Evolutionary conservation across 2,888 invertebrate genomes (phyloP), one percentile per base, ranked within the genome.

Genomic region (Meteorus cinctellus): DNA sequence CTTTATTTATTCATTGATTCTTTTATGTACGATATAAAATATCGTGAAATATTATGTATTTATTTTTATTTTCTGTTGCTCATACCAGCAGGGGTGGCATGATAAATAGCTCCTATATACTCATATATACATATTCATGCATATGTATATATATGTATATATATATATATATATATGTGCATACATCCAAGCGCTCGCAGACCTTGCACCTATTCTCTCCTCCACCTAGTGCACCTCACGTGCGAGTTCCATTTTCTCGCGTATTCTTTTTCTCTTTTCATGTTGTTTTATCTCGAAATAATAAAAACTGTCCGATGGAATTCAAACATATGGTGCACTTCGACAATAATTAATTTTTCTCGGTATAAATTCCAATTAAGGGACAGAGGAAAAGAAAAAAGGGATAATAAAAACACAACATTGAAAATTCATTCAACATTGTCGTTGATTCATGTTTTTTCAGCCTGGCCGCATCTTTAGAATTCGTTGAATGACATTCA

Each of bases 181-280:
- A 55, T 19, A 24, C 8, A 55, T n/a, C 19, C 55, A 19, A 8
- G 1, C 8, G 55, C 19, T 19, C 6, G n/a, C 19, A 6, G n/a
- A 55, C 55, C 19, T 19, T 10, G 55, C 55, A 55, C 24, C 55
- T 19, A 19, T 55, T 19, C n/a, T 55, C 55, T 55, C 19, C 55
- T 55, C 19, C n/a, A 55, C 55, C 55, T n/a, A 55, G 19, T 19
- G 55, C 19, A n/a, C 55, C 19, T 55, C 55, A 55, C 55, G 55
- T 55, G 55, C 24, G 55, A 19, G 19, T 55, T 55, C 55, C 55
- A 55, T 55, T 55, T 55, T 55, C 55, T 55, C 55, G 19, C 19
- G 2, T n/a, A 48, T 48, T 48, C n/a, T 48, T n/a, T n/a, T n/a
- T 48, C 1, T 10, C 12, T 45, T 45, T 14, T 2, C 12, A 14